Percentiles rank a stretch among this genome's conserved stretches.
Evolutionary conservation across 2,113 vertebrate genomes (phyloP).

Genomic region (Bufo bufo): DNA sequence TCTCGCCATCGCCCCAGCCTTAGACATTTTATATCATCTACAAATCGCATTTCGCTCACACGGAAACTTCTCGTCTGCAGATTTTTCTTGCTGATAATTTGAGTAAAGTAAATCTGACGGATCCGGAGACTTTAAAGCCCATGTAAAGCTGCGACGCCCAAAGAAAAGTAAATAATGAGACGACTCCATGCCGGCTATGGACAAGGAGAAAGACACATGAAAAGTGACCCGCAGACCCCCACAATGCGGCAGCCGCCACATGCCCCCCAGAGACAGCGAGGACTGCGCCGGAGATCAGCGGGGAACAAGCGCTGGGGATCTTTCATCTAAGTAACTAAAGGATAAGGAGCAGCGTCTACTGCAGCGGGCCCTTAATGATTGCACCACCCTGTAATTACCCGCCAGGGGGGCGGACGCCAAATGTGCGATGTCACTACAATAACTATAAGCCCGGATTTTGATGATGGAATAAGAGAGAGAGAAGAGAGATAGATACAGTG

Average conservation of each 20-base stretch:
- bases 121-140: neutral
- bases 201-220: neutral
- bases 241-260: neutral
- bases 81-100: slow-evolving; percentile 31
- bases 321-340: slow-evolving; percentile 26
- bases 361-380: neutral
- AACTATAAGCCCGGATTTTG: neutral
- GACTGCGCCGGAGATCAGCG: neutral
- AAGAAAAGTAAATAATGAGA: slow-evolving; percentile 2
- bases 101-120: neutral
- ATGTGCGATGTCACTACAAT: neutral
- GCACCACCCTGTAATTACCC: neutral
- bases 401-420: neutral
- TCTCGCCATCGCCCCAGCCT: neutral
- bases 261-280: neutral
- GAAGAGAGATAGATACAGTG: neutral
- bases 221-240: slow-evolving; percentile 16
- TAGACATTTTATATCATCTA: neutral
- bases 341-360: neutral
- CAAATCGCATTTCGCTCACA: slow-evolving; percentile 17
- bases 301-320: neutral
- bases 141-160: neutral
- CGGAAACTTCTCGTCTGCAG: neutral
- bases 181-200: neutral
- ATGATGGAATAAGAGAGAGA: neutral